Percentiles rank a stretch among this genome's conserved stretches.
Evolutionary conservation across 2,113 vertebrate genomes (phyloP).

Genomic region (Hypocryptadius cinnamomeus): DNA sequence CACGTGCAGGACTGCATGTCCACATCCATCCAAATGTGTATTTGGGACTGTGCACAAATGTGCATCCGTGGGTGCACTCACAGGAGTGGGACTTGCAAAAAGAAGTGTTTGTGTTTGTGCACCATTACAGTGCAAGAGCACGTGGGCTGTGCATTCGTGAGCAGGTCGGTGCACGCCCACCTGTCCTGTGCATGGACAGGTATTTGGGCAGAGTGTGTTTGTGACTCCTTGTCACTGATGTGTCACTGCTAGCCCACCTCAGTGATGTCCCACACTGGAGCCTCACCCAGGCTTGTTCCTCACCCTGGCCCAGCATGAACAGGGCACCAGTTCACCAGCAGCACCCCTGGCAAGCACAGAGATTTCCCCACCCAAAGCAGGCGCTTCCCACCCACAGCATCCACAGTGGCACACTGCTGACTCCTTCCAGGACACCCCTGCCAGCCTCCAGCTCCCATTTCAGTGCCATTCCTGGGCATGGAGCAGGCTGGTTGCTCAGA

Average conservation of each 20-base stretch:
- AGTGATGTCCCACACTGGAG: rapidly evolving
- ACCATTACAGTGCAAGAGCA: not conserved
- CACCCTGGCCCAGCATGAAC: rapidly evolving
- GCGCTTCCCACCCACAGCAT: not conserved
- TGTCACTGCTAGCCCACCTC: not conserved
- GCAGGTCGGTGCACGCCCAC: rapidly evolving
- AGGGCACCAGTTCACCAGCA: not conserved
- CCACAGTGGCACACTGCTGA: rapidly evolving
- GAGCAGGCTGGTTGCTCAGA: not conserved
- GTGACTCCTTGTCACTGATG: not conserved
- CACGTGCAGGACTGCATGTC: rapidly evolving
- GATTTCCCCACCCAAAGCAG: rapidly evolving
- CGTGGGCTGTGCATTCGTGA: rapidly evolving
- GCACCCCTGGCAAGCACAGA: not conserved
- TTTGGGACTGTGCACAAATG: not conserved
- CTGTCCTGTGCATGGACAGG: rapidly evolving
- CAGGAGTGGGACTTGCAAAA: rapidly evolving
- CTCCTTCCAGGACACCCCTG: rapidly evolving
- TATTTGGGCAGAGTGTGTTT: no score
- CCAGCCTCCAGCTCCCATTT: not conserved
- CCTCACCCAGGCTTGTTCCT: not conserved
- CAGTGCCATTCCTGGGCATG: not conserved
- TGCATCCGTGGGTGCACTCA: rapidly evolving
- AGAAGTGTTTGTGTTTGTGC: not conserved
- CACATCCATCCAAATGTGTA: rapidly evolving